Conservation (phyloP, 2,797 vertebrate genomes). For the Amblyopsis hoosieri region DNA sequence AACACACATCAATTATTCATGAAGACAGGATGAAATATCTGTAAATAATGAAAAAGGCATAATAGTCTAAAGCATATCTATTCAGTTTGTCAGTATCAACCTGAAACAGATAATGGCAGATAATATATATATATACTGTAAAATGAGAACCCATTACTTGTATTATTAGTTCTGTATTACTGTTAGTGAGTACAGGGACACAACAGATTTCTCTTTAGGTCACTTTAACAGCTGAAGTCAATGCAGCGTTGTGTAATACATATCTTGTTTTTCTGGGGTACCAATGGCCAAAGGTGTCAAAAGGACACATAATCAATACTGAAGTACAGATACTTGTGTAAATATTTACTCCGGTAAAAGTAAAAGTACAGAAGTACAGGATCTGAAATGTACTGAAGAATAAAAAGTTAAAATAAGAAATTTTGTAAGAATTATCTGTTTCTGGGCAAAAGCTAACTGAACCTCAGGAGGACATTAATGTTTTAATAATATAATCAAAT, state of each 20-base stretch:
- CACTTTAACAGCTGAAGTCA: conserved; percentile 37
- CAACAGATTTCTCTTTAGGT: conserved; percentile 36
- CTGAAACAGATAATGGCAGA: no score
- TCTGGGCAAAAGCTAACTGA: no score
- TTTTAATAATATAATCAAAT: no score
- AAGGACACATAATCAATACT: conserved; percentile 10
- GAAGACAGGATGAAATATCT: conserved; percentile 19
- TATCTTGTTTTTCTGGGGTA: conserved; percentile 40
- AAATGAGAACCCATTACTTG: no score
- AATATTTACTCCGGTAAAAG: no score
- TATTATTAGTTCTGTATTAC: no score
- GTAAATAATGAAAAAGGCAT: conserved; percentile 50
- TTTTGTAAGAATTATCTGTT: no score
- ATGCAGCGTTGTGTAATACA: conserved; percentile 40
- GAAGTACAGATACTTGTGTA: not conserved
- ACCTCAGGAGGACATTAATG: no score
- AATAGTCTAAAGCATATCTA: conserved; percentile 16
- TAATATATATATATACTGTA: no score
- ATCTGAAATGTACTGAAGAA: no score
- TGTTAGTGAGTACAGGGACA: not conserved
- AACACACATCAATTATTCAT: conserved; percentile 52
- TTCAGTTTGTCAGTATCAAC: conserved; percentile 14
- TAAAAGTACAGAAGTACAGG: no score
- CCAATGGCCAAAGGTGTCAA: conserved; percentile 12
- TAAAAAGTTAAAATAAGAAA: no score